Percentiles rank a stretch among this genome's conserved stretches.
Conservation (phyloP, 2,888 invertebrate species). For the Drosophila testacea region DNA sequence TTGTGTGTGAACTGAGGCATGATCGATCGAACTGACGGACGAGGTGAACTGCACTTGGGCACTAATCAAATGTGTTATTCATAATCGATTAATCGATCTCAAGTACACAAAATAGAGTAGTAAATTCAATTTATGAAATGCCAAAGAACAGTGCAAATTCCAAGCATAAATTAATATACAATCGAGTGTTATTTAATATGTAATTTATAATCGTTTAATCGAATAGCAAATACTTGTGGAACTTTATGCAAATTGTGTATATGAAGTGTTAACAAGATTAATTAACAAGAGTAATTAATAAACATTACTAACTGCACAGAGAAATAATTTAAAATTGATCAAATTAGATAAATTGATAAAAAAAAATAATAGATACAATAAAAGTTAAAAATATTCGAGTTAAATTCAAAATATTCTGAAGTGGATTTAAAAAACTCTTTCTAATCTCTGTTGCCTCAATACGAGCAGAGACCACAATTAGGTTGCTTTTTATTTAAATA, state of each 20-base stretch:
- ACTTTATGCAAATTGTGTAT: not conserved
- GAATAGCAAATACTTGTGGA: not conserved
- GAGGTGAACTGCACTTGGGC: conserved; percentile 48
- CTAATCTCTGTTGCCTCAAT: no score
- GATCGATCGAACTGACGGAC: conserved; percentile 42
- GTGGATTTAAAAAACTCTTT: no score
- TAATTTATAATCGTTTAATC: conserved; percentile 15
- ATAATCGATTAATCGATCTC: conserved; percentile 33
- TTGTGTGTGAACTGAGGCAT: conserved; percentile 21
- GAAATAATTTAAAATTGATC: not conserved
- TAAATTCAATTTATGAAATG: not conserved
- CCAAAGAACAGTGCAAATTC: conserved; percentile 9
- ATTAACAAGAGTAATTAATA: not conserved
- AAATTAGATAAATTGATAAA: no score
- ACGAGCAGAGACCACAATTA: no score
- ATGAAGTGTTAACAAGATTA: conserved; percentile 4
- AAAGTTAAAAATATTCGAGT: no score
- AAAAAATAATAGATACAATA: not conserved
- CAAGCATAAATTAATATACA: conserved; percentile 6
- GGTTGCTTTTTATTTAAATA: no score
- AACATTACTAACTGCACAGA: not conserved
- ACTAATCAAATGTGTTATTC: conserved; percentile 24
- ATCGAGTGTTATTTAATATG: conserved; percentile 20
- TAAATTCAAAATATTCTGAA: no score
- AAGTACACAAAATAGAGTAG: conserved; percentile 7